Percentiles rank a stretch among this genome's conserved stretches.
Conservation (phyloP, 2,113 vertebrate genomes). For the Eidolon helvum region DNA sequence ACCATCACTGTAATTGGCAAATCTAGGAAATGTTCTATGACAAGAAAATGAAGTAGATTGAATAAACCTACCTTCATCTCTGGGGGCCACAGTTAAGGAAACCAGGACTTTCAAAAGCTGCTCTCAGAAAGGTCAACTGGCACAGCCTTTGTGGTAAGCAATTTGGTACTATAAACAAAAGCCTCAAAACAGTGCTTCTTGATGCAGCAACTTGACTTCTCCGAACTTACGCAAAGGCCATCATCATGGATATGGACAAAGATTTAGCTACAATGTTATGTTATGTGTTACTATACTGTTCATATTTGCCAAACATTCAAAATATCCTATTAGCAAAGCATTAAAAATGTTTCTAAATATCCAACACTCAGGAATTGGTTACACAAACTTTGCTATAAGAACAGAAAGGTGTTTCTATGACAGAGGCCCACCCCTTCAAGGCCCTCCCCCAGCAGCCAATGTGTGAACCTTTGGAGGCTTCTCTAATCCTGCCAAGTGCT, state of each 20-base stretch:
- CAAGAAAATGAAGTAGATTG: not conserved
- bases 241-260: not conserved
- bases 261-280: not conserved
- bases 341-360: not conserved
- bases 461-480: not conserved
- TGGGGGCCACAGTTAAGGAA: not conserved
- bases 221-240: not conserved
- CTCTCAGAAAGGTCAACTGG: not conserved
- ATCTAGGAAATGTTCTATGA: not conserved
- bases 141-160: not conserved
- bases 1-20: not conserved
- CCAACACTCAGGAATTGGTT: not conserved
- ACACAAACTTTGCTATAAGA: not conserved
- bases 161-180: not conserved
- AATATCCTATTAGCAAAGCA: not conserved
- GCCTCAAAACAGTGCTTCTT: not conserved
- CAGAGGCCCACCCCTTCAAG: not conserved
- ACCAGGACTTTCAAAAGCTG: not conserved
- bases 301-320: not conserved
- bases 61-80: not conserved
- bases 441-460: not conserved
- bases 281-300: not conserved
- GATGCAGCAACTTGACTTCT: not conserved
- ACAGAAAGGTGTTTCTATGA: too few species aligned
- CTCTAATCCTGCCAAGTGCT: rapidly evolving